Conservation (phyloP, 2,797 vertebrate genomes). For the Dermochelys coriacea region DNA sequence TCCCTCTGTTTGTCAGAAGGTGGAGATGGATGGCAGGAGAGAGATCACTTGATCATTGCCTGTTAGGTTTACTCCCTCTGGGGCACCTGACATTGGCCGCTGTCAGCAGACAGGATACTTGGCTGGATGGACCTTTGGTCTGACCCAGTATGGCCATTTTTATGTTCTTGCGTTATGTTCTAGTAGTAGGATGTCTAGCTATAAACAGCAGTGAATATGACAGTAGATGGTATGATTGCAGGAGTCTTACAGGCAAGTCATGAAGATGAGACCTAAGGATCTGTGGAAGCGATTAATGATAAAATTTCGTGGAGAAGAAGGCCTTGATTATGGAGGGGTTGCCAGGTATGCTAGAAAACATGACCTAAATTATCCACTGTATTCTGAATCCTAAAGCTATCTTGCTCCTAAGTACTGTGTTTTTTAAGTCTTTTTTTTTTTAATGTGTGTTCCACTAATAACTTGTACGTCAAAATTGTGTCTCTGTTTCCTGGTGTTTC, state of each 20-base stretch:
- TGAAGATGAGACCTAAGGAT: conserved; percentile 99
- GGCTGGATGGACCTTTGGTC: too few species aligned
- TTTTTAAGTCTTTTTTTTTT: neutral
- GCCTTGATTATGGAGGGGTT: conserved; percentile 97
- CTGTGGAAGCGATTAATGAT: conserved; percentile 99
- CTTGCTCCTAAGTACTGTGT: neutral
- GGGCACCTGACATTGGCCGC: too few species aligned
- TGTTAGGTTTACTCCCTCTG: too few species aligned
- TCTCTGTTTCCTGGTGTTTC: neutral
- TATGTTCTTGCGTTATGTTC: too few species aligned
- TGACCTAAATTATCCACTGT: neutral
- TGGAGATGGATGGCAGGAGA: too few species aligned
- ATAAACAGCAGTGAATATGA: neutral
- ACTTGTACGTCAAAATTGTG: neutral
- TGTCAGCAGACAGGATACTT: too few species aligned
- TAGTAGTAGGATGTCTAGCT: neutral
- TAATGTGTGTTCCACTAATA: neutral
- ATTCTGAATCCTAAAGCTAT: neutral
- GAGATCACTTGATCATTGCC: too few species aligned
- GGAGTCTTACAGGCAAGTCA: conserved; percentile 98
- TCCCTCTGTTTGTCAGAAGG: too few species aligned
- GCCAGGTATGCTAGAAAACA: conserved; percentile 86
- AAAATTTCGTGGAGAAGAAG: conserved; percentile 98
- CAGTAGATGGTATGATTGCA: conserved; percentile 67
- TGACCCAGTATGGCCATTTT: too few species aligned